Evolutionary conservation across 2,888 invertebrate genomes (phyloP).

Genomic region (Leucophenga maculata): DNA sequence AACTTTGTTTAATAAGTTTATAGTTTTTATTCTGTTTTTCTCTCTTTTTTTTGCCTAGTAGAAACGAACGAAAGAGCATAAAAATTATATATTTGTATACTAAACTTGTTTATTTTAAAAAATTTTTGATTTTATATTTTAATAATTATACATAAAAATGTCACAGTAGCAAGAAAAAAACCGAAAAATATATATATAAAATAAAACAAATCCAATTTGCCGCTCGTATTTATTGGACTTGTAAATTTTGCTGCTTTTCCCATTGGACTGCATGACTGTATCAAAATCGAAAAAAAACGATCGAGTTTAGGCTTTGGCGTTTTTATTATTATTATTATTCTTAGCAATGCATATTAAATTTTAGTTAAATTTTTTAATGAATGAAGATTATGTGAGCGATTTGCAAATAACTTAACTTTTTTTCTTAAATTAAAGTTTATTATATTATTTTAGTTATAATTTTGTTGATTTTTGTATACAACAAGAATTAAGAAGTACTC

Average conservation of each 20-base stretch:
- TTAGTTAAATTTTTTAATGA: conserved; percentile 40
- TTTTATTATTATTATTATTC: conserved; percentile 10
- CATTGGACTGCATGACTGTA: too few species aligned
- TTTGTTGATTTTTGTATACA: conserved; percentile 55
- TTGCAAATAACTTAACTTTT: conserved; percentile 34
- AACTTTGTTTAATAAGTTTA: conserved; percentile 53
- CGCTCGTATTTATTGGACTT: too few species aligned
- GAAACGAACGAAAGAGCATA: conserved; percentile 56
- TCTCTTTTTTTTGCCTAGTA: conserved; percentile 31
- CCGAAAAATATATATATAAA: neutral
- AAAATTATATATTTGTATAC: too few species aligned
- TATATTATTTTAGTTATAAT: conserved; percentile 61
- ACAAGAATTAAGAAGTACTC: conserved; percentile 41
- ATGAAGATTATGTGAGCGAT: conserved; percentile 27
- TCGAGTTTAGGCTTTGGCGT: neutral
- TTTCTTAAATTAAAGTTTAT: conserved; percentile 48
- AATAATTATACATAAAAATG: conserved; percentile 32
- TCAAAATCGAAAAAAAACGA: too few species aligned
- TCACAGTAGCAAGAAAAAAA: conserved; percentile 46
- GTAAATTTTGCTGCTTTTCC: too few species aligned
- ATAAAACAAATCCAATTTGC: too few species aligned
- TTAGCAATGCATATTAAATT: conserved; percentile 8
- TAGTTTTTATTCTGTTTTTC: conserved; percentile 56
- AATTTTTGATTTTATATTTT: conserved; percentile 12
- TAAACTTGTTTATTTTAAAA: neutral